Evolutionary conservation across 2,888 invertebrate species (phyloP).

Genomic region (Cheilosia pagana): DNA sequence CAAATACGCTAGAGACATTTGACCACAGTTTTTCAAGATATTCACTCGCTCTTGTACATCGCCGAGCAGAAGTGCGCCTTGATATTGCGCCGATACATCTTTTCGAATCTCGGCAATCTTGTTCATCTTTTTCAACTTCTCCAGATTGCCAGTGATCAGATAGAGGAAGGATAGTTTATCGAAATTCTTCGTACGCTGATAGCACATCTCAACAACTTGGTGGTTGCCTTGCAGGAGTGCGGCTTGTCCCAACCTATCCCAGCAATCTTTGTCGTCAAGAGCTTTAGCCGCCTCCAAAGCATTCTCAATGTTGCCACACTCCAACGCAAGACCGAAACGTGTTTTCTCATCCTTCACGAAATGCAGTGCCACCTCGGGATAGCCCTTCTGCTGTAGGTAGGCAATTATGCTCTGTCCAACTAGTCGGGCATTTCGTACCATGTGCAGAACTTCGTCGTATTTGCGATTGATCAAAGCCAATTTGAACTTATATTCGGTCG

Average conservation of each 20-base stretch:
- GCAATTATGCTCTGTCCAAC: constrained; percentile 99
- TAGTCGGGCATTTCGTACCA: constrained; percentile 97
- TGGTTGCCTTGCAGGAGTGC: constrained; percentile 97
- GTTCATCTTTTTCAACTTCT: constrained; percentile 99
- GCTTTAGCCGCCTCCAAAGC: constrained; percentile 98
- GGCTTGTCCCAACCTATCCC: constrained; percentile 97
- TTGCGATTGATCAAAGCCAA: constrained; percentile 97
- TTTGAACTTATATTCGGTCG: constrained; percentile 99
- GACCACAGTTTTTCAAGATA: constrained; percentile 90
- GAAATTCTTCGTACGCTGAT: constrained; percentile 99
- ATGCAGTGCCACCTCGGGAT: constrained; percentile 99
- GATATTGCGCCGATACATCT: constrained; percentile 98
- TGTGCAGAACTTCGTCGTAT: constrained; percentile 96
- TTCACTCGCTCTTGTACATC: constrained; percentile 95
- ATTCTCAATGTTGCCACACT: constrained; percentile 99
- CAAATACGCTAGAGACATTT: constrained; percentile 94
- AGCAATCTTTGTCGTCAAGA: constrained; percentile 96
- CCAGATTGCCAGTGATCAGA: constrained; percentile 98
- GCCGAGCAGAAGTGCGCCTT: constrained; percentile 95
- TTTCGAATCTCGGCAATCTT: constrained; percentile 99
- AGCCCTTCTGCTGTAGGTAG: constrained; percentile 99
- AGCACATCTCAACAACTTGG: constrained; percentile 99
- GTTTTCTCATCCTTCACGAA: constrained; percentile 99
- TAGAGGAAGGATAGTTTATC: constrained; percentile 99
- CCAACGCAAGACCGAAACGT: constrained; percentile 95